Percentiles rank a stretch among this genome's conserved stretches.
phyloP scores from a whole-genome alignment of 2,797 vertebrate species.

The Ataeniobius toweri region DNA sequence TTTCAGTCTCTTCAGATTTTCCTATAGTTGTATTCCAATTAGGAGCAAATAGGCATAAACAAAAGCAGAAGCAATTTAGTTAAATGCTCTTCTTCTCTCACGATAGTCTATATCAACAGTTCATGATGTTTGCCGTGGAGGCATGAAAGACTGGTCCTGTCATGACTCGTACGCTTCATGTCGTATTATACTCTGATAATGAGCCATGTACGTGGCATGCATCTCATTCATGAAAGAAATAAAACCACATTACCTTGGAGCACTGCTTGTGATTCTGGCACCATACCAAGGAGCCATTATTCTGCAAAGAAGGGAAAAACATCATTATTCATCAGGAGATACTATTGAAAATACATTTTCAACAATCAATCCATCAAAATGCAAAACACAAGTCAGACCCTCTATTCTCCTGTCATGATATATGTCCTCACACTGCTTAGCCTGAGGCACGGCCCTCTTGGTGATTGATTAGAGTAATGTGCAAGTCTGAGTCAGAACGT shows the following conservation, averaged over 20 bases:
- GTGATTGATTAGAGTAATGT: constrained; percentile 35
- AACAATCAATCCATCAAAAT: constrained; percentile 34
- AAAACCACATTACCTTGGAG: constrained; percentile 88
- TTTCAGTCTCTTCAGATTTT: constrained; percentile 27
- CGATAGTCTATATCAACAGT: constrained; percentile 41
- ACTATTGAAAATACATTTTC: constrained; percentile 39
- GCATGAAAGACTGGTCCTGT: constrained; percentile 62
- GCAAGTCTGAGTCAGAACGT: constrained; percentile 32
- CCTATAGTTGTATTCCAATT: constrained; percentile 29
- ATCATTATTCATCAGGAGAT: constrained; percentile 48
- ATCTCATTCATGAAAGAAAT: constrained; percentile 50
- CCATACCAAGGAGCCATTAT: constrained; percentile 95
- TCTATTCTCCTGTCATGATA: constrained; percentile 11
- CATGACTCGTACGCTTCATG: constrained; percentile 58
- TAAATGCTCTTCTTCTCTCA: constrained; percentile 9
- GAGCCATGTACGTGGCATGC: constrained; percentile 58
- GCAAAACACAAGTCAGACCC: constrained; percentile 19
- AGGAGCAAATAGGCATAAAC: constrained; percentile 30
- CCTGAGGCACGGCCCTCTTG: constrained; percentile 16
- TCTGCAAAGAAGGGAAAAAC: constrained; percentile 78
- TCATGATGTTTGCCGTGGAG: constrained; percentile 41
- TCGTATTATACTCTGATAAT: constrained; percentile 65
- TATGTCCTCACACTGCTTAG: constrained; percentile 3
- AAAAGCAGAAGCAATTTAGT: constrained; percentile 21
- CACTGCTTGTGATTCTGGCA: constrained; percentile 98